Evolutionary conservation across 2,888 invertebrate species (phyloP), one percentile per base, ranked within the genome.

Genomic region (Andrena chrysosceles): DNA sequence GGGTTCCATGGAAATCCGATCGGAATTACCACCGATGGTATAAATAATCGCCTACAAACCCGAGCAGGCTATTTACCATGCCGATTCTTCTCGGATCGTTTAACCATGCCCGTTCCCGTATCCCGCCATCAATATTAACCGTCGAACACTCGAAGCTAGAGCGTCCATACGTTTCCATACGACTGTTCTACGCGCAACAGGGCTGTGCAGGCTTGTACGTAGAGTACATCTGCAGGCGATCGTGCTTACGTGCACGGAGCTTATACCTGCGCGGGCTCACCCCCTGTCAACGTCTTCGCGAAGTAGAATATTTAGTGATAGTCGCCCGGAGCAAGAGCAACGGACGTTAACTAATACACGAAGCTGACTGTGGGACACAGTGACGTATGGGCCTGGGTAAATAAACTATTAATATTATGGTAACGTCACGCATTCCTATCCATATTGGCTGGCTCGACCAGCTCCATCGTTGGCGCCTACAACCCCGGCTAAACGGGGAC

Each of bases 391-490:
- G 90, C 93, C 88, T 90, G 90, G 91, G 93, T 93, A 93, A 93
- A 93, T 93, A 93, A 93, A 93, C 93, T 93, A 94, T 93, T 93
- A 93, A 93, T 93, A 93, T 93, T 93, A 93, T 93, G 93, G 92
- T 92, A 93, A 92, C 92, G 92, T 93, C 93, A 92, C 91, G 93
- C 93, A 94, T 94, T 93, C 93, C 93, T 93, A 93, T 93, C 93
- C 93, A 93, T 94, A 94, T 94, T 93, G 93, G 93, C 90, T 92
- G 89, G 89, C 88, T 68, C 73, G 89, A 85, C 85, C 87, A 79
- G 77, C 81, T 84, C 87, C 87, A 81, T 85, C 81, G 86, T 88
- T 91, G 89, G 91, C 91, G 91, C 90, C 90, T 89, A 83, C 87
- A 89, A 84, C 89, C 87, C 80, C 20, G 73, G 59, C 66, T 73